A percentile compares a stretch with the other conserved stretches of the same genome.
phyloP scores from a whole-genome alignment of 2,797 vertebrate genomes.

The Mallotus villosus region DNA sequence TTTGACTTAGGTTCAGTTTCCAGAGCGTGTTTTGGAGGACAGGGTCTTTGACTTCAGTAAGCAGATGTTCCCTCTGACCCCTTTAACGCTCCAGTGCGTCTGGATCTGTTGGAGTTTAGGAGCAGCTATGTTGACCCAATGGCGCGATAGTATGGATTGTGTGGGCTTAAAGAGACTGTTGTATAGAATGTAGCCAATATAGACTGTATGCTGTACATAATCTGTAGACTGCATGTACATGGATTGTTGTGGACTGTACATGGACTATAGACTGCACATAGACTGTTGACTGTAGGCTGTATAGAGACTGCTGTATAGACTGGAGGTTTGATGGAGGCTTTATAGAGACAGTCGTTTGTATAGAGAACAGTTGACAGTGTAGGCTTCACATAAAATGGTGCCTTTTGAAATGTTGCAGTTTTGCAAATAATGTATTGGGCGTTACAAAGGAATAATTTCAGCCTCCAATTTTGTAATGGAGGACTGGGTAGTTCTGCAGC shows the following conservation, averaged over 20 bases:
- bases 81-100: conserved; percentile 64
- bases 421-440: background rate
- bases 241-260: no score
- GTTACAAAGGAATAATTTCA: background rate
- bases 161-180: background rate
- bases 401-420: background rate
- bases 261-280: no score
- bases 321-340: no score
- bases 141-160: conserved; percentile 24
- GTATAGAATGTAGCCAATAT: background rate
- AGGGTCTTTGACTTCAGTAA: no score
- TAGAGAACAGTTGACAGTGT: no score
- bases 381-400: background rate
- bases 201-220: background rate
- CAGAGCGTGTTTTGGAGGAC: no score
- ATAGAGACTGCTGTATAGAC: no score
- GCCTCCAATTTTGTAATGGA: no score
- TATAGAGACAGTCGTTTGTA: no score
- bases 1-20: conserved; percentile 24
- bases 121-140: conserved; percentile 54
- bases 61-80: conserved; percentile 68
- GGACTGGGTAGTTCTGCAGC: no score
- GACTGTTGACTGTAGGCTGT: no score
- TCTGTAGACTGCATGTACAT: no score
- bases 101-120: conserved; percentile 47